These are phyloP conservation scores for Noctua janthe DNA, from an alignment of 2,888 invertebrate species.

Conservation along the genomic window DNA sequence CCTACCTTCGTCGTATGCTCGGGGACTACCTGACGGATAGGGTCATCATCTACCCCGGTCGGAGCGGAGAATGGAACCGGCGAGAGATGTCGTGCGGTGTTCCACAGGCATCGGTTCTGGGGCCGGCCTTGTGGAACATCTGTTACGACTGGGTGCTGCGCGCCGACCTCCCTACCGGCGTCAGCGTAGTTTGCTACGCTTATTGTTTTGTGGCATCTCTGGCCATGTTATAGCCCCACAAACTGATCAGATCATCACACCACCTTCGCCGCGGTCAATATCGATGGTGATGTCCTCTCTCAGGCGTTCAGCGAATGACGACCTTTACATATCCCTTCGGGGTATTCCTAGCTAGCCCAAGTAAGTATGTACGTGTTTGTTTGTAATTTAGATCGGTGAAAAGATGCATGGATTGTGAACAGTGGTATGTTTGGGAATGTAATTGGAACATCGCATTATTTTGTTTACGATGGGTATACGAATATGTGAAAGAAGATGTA, in stretches of 20 bases:
- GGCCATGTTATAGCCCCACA: not conserved
- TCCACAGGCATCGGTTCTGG: too few species aligned
- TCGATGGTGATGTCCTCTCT: not conserved
- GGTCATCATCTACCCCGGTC: too few species aligned
- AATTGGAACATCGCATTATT: not conserved
- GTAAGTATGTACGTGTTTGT: not conserved
- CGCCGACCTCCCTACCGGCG: too few species aligned
- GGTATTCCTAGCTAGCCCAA: not conserved
- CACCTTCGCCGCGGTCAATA: not conserved
- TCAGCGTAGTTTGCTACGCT: too few species aligned
- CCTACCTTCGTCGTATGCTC: too few species aligned
- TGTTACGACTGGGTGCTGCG: too few species aligned
- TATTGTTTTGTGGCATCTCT: not conserved
- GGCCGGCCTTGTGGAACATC: too few species aligned
- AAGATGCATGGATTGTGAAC: not conserved
- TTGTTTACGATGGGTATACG: not conserved
- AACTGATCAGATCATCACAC: not conserved
- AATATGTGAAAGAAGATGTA: too few species aligned
- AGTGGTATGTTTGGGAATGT: not conserved
- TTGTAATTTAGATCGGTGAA: not conserved
- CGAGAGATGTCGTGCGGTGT: too few species aligned
- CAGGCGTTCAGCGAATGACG: not conserved
- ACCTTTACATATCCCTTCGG: not conserved
- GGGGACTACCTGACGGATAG: too few species aligned
- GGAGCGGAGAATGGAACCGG: too few species aligned